These are phyloP conservation scores for Magallana ariakensis DNA, from an alignment of 1,140 invertebrate genomes.

Conservation along the genomic window DNA sequence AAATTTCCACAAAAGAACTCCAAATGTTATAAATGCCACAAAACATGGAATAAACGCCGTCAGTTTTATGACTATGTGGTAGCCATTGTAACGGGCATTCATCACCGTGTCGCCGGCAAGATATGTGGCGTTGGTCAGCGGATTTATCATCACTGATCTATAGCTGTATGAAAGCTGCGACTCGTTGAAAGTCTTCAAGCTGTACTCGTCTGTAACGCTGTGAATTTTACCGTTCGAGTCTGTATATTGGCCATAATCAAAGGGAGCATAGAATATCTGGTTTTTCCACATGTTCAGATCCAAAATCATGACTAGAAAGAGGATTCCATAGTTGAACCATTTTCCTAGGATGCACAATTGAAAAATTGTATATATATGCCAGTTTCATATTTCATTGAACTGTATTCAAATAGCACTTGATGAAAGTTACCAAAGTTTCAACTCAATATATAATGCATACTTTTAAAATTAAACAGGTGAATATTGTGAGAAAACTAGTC, in stretches of 20 bases:
- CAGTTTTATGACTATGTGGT: constrained; percentile 79
- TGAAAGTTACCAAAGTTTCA: too few relatives aligned
- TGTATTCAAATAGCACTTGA: neutral
- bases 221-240: constrained; percentile 79
- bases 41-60: constrained; percentile 81
- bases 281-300: constrained; percentile 85
- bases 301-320: constrained; percentile 82
- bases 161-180: constrained; percentile 78
- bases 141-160: constrained; percentile 78
- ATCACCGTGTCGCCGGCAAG: constrained; percentile 80
- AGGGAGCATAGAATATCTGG: constrained; percentile 82
- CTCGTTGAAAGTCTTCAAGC: constrained; percentile 77
- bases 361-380: too few relatives aligned
- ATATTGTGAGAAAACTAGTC: too few relatives aligned
- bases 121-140: constrained; percentile 76
- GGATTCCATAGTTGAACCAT: constrained; percentile 84
- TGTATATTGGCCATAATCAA: constrained; percentile 82
- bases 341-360: constrained; percentile 78
- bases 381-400: neutral
- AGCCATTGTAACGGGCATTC: constrained; percentile 81
- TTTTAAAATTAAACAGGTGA: too few relatives aligned
- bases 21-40: constrained; percentile 79
- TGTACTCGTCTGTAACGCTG: constrained; percentile 79
- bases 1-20: constrained; percentile 80
- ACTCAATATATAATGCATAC: too few relatives aligned